Percentiles rank a stretch among this genome's conserved stretches.
phyloP scores from a whole-genome alignment of 30 jellyfish, hydroid and myxozoan species.

The Haliclystus octoradiatus region DNA sequence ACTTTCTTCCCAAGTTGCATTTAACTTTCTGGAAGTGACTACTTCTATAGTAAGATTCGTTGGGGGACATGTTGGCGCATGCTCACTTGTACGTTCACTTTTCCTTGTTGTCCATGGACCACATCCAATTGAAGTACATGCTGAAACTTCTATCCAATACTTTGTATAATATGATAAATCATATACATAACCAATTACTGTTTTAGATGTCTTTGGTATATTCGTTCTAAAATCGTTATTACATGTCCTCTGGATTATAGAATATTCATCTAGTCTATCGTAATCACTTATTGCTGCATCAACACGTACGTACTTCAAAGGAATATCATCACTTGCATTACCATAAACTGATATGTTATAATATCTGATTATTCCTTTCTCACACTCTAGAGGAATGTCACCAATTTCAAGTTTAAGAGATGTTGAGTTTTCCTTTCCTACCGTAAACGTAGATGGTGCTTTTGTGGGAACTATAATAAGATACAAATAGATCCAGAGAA shows the following conservation, averaged over 20 bases:
- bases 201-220: slow-evolving; percentile 7
- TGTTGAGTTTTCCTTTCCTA: slow-evolving; percentile 2
- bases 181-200: background rate
- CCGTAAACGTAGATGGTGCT: slow-evolving; percentile 1
- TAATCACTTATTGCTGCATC: background rate
- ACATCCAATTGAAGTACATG: slow-evolving; percentile 42
- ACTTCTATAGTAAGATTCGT: slow-evolving; percentile 1
- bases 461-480: slow-evolving; percentile 11
- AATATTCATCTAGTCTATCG: background rate
- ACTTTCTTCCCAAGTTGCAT: slow-evolving; percentile 8
- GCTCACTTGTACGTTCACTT: slow-evolving; percentile 16
- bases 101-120: slow-evolving; percentile 27
- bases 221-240: background rate
- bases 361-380: slow-evolving; percentile 12
- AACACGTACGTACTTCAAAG: background rate
- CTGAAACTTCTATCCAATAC: slow-evolving; percentile 27
- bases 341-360: background rate
- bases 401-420: slow-evolving; percentile 11
- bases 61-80: slow-evolving; percentile 44
- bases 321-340: background rate
- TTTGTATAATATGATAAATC: slow-evolving; percentile 17
- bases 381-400: slow-evolving; percentile 2
- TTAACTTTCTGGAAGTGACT: slow-evolving; percentile 16
- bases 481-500: background rate
- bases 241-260: slow-evolving; percentile 4